Percentiles rank a stretch among this genome's conserved stretches.
Conservation (phyloP, 2,113 vertebrate species). For the Bufo bufo region DNA sequence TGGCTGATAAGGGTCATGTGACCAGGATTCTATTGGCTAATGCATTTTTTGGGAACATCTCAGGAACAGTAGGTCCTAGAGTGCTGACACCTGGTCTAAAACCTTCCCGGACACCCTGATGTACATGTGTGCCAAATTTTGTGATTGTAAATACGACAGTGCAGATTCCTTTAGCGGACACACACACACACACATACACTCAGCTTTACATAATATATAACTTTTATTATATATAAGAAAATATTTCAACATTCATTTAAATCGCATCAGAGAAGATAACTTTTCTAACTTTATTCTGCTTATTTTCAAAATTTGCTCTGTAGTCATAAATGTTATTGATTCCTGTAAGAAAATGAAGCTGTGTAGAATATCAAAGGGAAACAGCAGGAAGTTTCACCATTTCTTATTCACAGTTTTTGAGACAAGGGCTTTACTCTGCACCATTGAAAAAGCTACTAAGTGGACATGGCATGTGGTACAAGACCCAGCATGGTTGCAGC, state of each 20-base stretch:
- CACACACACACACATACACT: no score
- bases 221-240: background rate
- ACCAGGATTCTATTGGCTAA: no score
- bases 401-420: constrained; percentile 37
- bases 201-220: no score
- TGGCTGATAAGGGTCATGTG: no score
- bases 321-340: constrained; percentile 54
- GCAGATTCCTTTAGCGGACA: no score
- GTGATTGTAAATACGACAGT: no score
- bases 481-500: background rate
- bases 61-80: no score
- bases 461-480: constrained; percentile 40
- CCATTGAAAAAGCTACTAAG: constrained; percentile 37
- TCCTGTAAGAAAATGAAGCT: constrained; percentile 50
- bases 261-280: background rate
- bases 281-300: constrained; percentile 15
- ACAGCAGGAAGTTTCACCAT: constrained; percentile 25
- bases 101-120: no score
- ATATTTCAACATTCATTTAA: background rate
- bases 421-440: background rate
- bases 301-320: constrained; percentile 42
- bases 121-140: no score
- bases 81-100: no score
- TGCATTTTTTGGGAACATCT: no score
- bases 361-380: constrained; percentile 52